Percentiles rank a stretch among this genome's conserved stretches.
phyloP scores from a whole-genome alignment of 2,797 vertebrate species.

The Taeniopygia guttata region DNA sequence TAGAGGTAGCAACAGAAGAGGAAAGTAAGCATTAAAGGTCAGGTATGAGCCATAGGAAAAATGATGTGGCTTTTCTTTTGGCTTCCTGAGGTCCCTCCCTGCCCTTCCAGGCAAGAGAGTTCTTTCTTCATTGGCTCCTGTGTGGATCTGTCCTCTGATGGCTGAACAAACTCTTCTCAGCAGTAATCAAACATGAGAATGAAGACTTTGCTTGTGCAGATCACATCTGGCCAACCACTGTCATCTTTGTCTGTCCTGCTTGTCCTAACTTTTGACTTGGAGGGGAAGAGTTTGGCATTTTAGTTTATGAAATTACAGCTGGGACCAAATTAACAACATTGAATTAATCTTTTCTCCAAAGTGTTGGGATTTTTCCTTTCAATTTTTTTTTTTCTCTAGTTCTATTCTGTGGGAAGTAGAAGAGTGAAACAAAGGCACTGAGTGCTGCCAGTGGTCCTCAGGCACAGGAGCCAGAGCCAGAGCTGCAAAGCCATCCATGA shows the following conservation, averaged over 20 bases:
- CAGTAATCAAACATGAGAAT: neutral
- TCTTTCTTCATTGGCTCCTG: neutral
- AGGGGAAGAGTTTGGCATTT: neutral
- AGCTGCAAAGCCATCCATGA: neutral
- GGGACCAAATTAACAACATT: constrained; percentile 23
- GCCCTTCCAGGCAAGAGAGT: neutral
- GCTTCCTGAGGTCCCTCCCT: neutral
- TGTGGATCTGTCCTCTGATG: neutral
- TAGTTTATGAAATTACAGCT: constrained; percentile 13
- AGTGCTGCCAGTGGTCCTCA: constrained; percentile 40
- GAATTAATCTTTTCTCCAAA: constrained; percentile 31
- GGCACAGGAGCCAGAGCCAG: constrained; percentile 1
- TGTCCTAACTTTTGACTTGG: neutral
- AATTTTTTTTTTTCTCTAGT: neutral
- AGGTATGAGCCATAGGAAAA: constrained; percentile 13
- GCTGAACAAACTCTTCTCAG: neutral
- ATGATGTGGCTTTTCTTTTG: neutral
- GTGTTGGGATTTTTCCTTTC: neutral
- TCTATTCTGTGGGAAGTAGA: constrained; percentile 24
- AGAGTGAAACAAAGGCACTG: neutral
- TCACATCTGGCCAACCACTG: neutral
- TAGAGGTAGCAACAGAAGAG: neutral
- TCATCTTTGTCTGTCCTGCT: neutral
- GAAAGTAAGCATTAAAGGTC: constrained; percentile 9
- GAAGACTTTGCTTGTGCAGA: neutral